These are phyloP conservation scores for Ceyx margarethae DNA, from an alignment of 2,113 vertebrate species.

Conservation along the genomic window DNA sequence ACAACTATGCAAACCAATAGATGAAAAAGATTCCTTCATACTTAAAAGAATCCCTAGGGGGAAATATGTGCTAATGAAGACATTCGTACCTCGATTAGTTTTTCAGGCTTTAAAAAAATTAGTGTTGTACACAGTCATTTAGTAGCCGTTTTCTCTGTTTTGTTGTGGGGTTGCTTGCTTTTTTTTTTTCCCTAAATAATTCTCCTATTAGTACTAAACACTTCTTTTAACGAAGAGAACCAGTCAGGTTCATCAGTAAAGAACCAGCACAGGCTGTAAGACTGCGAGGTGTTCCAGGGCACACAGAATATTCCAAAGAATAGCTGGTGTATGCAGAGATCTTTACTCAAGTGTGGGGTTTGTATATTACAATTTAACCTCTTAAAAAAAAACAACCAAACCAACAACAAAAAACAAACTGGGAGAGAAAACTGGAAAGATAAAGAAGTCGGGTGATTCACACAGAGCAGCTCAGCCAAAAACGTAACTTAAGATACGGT, in stretches of 20 bases:
- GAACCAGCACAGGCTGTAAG: no score
- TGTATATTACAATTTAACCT: accelerated
- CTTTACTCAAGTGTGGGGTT: not conserved
- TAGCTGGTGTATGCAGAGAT: accelerated
- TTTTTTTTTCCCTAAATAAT: not conserved
- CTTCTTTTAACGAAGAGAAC: not conserved
- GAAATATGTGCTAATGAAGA: not conserved
- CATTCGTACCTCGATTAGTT: not conserved
- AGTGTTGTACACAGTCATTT: not conserved
- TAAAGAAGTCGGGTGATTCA: not conserved
- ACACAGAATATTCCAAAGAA: not conserved
- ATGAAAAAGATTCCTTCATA: not conserved
- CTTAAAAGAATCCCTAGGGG: not conserved
- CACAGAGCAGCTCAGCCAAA: not conserved
- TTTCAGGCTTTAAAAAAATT: not conserved
- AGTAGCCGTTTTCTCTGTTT: not conserved
- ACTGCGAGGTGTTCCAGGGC: accelerated
- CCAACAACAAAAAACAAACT: no score
- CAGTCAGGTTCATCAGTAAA: not conserved
- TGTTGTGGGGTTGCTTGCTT: not conserved
- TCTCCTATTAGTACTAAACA: not conserved
- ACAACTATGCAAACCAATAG: not conserved
- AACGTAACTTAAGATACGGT: accelerated
- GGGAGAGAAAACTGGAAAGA: not conserved
- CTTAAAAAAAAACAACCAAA: not conserved